Base-by-base conservation (phyloP, 1,140 invertebrate genomes). In the Panagrolaimus sp. region DNA sequence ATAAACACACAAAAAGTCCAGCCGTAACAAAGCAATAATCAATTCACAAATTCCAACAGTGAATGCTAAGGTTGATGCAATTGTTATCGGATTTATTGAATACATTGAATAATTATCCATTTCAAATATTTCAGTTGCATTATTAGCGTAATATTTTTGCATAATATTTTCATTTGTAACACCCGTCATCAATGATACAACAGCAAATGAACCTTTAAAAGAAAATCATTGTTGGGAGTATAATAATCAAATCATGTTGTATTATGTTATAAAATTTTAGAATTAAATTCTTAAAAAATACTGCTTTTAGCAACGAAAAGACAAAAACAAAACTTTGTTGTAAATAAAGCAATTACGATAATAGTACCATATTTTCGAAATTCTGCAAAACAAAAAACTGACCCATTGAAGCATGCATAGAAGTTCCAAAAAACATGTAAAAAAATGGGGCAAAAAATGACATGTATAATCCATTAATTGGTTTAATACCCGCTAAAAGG, bases 1-100 rank as follows among this genome's bases (percentile, higher is more conserved):
- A 44, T 95, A 86, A 0, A 90, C 88, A 11, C 90, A 89, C 67
- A 95, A 86, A 31, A 90, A 88, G 4, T 93, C 93, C 65, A 96
- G 84, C 27, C 90, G 87, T 14, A 93, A 85, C 48, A 91, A 78
- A 74, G 89, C 91, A 90, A 95, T 91, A 8, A 87, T 71, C 1
- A 92, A 79, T 1, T 20, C 27, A 20, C 51, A 57, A 16, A 57
- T 57, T 20, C 51, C 51, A 8, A 57, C 27, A 7, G 51, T 57
- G n/a, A 57, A 57, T 11, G 20, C 20, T 16, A 57, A 16, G 4
- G 51, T 57, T 20, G 51, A 57, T n/a, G 51, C 27, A 16, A 57
- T 57, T n/a, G 51, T 27, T 20, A 57, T 16, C n/a, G 51, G n/a
- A 3, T 20, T 57, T 11, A 57, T 27, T 57, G 11, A 11, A 11